Conservation (phyloP, 2,797 vertebrate species). For the Chromis chromis region DNA sequence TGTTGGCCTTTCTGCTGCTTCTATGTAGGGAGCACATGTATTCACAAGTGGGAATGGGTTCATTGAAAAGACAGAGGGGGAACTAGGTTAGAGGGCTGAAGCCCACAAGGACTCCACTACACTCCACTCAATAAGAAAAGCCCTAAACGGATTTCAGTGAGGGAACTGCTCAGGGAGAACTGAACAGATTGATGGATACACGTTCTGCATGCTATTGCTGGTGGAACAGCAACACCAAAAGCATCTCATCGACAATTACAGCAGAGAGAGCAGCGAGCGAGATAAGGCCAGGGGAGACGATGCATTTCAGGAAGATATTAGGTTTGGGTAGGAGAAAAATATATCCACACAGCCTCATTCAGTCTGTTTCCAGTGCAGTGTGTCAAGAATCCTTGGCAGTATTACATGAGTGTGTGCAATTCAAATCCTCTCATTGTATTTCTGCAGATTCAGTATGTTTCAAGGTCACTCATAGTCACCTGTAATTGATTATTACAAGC, state of each 20-base stretch:
- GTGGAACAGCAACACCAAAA: constrained; percentile 79
- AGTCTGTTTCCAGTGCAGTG: constrained; percentile 54
- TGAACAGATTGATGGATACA: constrained; percentile 88
- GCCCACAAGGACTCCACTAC: constrained; percentile 85
- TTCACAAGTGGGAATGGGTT: constrained; percentile 82
- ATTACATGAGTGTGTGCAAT: constrained; percentile 67
- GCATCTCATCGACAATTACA: constrained; percentile 87
- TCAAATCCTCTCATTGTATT: constrained; percentile 80
- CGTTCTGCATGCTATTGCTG: constrained; percentile 86
- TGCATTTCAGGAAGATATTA: constrained; percentile 80
- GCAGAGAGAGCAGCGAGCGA: constrained; percentile 71
- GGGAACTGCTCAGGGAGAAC: constrained; percentile 85
- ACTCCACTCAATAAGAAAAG: constrained; percentile 87
- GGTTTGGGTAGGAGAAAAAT: constrained; percentile 69
- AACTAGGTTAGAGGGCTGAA: constrained; percentile 87
- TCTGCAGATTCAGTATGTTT: constrained; percentile 75
- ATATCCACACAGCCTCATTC: constrained; percentile 61
- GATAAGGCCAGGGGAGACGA: constrained; percentile 74
- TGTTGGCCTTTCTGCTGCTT: constrained; percentile 38
- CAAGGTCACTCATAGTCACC: constrained; percentile 80
- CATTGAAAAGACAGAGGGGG: constrained; percentile 84
- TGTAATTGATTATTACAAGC: constrained; percentile 83
- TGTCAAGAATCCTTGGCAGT: constrained; percentile 65
- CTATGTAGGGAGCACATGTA: constrained; percentile 54
- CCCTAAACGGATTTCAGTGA: constrained; percentile 87